Percentiles rank a stretch among this genome's conserved stretches.
These are phyloP conservation scores for Hippocampus comes DNA, from an alignment of 2,113 vertebrate species.

Conservation along the genomic window DNA sequence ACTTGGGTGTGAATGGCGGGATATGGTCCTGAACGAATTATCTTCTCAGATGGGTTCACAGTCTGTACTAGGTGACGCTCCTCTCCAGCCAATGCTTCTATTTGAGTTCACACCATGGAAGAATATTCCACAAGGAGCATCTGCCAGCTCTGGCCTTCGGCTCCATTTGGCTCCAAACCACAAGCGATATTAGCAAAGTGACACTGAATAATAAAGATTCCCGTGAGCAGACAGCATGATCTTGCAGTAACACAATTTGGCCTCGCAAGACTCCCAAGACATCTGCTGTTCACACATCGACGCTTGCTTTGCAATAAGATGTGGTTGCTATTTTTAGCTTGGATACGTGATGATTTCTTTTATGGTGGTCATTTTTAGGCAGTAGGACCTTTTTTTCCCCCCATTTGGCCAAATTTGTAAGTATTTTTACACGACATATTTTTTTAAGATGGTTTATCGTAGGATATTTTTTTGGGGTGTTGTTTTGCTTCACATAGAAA, in stretches of 20 bases:
- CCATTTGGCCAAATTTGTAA: neutral
- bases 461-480: neutral
- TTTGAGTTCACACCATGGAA: conserved; percentile 41
- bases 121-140: conserved; percentile 41
- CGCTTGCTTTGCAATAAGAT: conserved; percentile 22
- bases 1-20: too few relatives aligned
- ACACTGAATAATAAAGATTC: conserved; percentile 48
- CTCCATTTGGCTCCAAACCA: conserved; percentile 29
- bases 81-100: conserved; percentile 32
- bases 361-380: conserved; percentile 2
- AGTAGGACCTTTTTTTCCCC: neutral
- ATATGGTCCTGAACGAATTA: neutral
- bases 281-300: conserved; percentile 51
- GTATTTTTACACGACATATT: neutral
- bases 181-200: conserved; percentile 44
- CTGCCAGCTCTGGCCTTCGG: conserved; percentile 32
- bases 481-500: neutral
- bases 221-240: conserved; percentile 21
- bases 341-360: conserved; percentile 4
- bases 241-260: conserved; percentile 38
- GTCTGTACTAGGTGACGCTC: conserved; percentile 29
- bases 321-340: conserved; percentile 27
- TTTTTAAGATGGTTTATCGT: neutral
- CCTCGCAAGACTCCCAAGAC: conserved; percentile 29
- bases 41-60: neutral